A percentile compares a stretch with the other conserved stretches of the same genome.
These are phyloP conservation scores for Exocentrus adspersus DNA, from an alignment of 2,888 invertebrate species.

Conservation along the genomic window DNA sequence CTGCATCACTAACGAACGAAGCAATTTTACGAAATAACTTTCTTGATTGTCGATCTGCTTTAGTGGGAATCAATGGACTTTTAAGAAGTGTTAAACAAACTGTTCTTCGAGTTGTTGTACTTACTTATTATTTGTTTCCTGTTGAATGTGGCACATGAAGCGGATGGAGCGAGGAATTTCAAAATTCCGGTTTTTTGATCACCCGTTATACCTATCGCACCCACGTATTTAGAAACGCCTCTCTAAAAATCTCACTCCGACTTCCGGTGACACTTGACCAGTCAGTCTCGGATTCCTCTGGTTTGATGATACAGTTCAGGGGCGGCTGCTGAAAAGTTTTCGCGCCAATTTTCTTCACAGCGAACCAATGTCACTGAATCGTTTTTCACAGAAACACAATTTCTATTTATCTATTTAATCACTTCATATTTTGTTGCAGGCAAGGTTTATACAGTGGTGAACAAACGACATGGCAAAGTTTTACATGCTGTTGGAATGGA, in stretches of 20 bases:
- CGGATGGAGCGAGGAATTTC: neutral
- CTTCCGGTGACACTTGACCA: constrained; percentile 49
- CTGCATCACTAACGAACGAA: too few relatives aligned
- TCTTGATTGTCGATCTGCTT: too few relatives aligned
- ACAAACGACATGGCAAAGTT: constrained; percentile 87
- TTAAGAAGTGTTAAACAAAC: too few relatives aligned
- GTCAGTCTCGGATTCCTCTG: constrained; percentile 28
- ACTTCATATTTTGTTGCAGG: constrained; percentile 65
- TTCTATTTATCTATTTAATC: too few relatives aligned
- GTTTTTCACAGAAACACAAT: too few relatives aligned
- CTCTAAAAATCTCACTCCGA: constrained; percentile 49
- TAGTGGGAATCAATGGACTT: too few relatives aligned
- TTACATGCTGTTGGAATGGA: constrained; percentile 86
- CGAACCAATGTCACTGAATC: too few relatives aligned
- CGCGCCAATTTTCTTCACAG: neutral
- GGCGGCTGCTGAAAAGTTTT: neutral
- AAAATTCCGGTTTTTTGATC: constrained; percentile 14
- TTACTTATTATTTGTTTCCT: neutral
- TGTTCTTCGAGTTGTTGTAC: too few relatives aligned
- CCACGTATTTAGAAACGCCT: constrained; percentile 42
- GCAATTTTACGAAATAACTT: too few relatives aligned
- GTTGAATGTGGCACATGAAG: neutral
- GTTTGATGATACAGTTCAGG: neutral
- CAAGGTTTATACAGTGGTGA: constrained; percentile 90
- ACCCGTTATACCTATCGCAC: constrained; percentile 22